Evolutionary conservation across 2,888 invertebrate genomes (phyloP).

Genomic region (Diarsia dahlii): DNA sequence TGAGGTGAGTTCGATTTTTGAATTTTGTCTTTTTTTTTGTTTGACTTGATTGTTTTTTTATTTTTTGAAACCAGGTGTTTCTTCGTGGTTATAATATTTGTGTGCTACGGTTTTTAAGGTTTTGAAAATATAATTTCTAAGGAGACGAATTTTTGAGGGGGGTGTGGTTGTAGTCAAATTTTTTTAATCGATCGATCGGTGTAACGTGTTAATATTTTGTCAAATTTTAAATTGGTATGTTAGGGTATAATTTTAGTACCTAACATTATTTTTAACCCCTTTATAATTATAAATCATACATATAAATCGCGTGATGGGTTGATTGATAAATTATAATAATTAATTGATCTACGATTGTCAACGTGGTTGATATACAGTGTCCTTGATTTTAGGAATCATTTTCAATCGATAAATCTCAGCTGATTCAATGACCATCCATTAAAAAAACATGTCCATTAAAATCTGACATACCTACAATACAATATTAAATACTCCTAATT

Average conservation of each 20-base stretch:
- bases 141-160: constrained; percentile 5
- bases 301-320: not conserved
- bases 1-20: constrained; percentile 75
- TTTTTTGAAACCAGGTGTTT: too few species aligned
- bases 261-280: not conserved
- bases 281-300: not conserved
- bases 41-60: not conserved
- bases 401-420: constrained; percentile 2
- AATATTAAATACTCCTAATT: not conserved
- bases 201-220: constrained; percentile 1
- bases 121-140: not conserved
- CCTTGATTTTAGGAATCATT: not conserved
- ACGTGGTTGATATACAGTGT: not conserved
- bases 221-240: not conserved
- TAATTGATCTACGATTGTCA: not conserved
- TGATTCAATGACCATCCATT: not conserved
- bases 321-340: not conserved
- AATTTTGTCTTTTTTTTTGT: constrained; percentile 16
- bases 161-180: constrained; percentile 28
- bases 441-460: not conserved
- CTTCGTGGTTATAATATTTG: too few species aligned
- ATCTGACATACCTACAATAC: not conserved
- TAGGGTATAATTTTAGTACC: not conserved
- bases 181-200: constrained; percentile 27
- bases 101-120: not conserved